phyloP scores from a whole-genome alignment of 2,113 vertebrate species.

The Ammodytes marinus region DNA sequence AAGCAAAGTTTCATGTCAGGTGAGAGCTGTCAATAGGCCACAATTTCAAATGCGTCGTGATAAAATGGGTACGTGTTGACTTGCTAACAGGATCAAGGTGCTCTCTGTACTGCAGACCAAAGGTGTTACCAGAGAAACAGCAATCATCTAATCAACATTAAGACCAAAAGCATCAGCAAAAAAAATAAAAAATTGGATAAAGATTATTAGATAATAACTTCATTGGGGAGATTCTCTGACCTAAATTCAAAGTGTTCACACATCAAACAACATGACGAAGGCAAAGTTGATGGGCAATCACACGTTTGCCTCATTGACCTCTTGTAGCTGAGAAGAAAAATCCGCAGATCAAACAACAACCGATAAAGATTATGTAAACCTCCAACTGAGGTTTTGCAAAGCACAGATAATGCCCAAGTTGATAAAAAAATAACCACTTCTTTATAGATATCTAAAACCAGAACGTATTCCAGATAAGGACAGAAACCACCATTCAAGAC shows the following conservation, averaged over 20 bases:
- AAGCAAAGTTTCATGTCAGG: not conserved
- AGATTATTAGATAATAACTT: not conserved
- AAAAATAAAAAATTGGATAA: not conserved
- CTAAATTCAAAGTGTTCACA: not conserved
- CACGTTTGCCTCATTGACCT: not conserved
- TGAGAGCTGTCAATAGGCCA: not conserved
- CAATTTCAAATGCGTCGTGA: not conserved
- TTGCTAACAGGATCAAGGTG: not conserved
- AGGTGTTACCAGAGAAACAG: not conserved
- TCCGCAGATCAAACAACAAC: slow-evolving; percentile 17
- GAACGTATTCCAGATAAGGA: not conserved
- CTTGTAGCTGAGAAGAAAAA: not conserved
- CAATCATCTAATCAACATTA: not conserved
- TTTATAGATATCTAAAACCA: not conserved
- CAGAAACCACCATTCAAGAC: not conserved
- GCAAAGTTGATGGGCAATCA: not conserved
- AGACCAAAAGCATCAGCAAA: not conserved
- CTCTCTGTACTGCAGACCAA: not conserved
- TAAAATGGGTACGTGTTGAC: not conserved
- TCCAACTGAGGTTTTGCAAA: slow-evolving; percentile 1
- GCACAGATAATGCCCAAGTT: not conserved
- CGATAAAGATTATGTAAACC: not conserved
- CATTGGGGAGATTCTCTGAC: not conserved
- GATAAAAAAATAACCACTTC: not conserved
- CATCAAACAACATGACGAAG: not conserved